These are phyloP conservation scores for Macaca nemestrina DNA, from an alignment of 2,113 vertebrate species.

Conservation along the genomic window DNA sequence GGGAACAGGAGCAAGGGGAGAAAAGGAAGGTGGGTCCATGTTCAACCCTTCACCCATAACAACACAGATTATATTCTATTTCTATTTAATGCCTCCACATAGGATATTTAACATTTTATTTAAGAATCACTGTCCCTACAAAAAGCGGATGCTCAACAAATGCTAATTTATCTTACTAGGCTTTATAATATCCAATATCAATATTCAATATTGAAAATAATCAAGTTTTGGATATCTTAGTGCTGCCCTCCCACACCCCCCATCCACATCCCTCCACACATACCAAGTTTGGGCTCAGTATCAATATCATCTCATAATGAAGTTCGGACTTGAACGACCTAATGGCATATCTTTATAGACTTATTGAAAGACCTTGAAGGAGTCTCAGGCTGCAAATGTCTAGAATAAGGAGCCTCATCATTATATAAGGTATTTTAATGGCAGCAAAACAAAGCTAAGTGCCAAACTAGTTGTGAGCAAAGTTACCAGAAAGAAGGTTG, in stretches of 20 bases:
- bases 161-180: neutral
- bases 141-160: neutral
- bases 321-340: neutral
- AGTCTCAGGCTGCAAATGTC: neutral
- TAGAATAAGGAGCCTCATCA: neutral
- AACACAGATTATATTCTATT: neutral
- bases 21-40: too few relatives aligned
- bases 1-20: neutral
- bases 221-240: neutral
- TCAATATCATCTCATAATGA: neutral
- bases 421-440: neutral
- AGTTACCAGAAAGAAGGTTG: neutral
- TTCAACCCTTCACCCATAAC: neutral
- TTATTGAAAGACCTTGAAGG: neutral
- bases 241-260: accelerated
- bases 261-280: neutral
- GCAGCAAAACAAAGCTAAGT: neutral
- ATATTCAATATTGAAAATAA: neutral
- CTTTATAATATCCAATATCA: neutral
- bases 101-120: neutral
- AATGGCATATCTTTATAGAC: neutral
- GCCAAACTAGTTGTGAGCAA: neutral
- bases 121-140: neutral
- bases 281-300: neutral
- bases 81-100: neutral